Percentiles rank a stretch among this genome's conserved stretches.
These are phyloP conservation scores for Ancistrus triradiatus DNA, from an alignment of 2,113 vertebrate species.

Conservation along the genomic window DNA sequence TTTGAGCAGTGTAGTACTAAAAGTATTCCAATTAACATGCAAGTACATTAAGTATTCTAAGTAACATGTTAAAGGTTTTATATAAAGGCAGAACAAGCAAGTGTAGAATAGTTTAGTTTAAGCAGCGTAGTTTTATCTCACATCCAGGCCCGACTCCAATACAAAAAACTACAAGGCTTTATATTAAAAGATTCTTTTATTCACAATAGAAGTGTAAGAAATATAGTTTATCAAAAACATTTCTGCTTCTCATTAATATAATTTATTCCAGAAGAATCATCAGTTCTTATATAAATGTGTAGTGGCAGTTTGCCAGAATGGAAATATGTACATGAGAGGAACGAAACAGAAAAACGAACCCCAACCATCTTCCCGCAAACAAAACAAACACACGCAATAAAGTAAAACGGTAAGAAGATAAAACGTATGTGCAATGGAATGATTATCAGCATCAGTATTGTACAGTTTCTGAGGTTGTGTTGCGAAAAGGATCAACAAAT, in stretches of 20 bases:
- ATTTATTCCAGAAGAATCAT: conserved; percentile 76
- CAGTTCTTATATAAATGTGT: conserved; percentile 87
- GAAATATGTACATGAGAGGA: conserved; percentile 71
- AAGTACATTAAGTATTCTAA: too few relatives aligned
- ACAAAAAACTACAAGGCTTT: conserved; percentile 25
- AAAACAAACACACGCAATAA: conserved; percentile 69
- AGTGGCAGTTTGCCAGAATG: conserved; percentile 68
- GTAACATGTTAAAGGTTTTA: too few relatives aligned
- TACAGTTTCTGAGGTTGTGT: conserved; percentile 69
- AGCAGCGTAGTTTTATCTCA: too few relatives aligned
- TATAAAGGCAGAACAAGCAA: too few relatives aligned
- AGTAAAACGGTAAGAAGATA: too few relatives aligned
- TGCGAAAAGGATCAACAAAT: conserved; percentile 52
- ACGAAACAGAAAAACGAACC: conserved; percentile 50
- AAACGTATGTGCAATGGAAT: conserved; percentile 72
- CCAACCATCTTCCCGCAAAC: conserved; percentile 58
- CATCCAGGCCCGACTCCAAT: not conserved
- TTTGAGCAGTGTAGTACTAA: too few relatives aligned
- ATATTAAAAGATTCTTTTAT: conserved; percentile 95
- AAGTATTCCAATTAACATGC: too few relatives aligned
- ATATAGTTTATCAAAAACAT: conserved; percentile 98
- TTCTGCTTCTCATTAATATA: conserved; percentile 88
- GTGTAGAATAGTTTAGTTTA: too few relatives aligned
- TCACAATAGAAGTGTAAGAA: conserved; percentile 99
- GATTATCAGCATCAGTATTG: conserved; percentile 71